Evolutionary conservation across 2,888 invertebrate species (phyloP).

Genomic region (Synergus umbraculus): DNA sequence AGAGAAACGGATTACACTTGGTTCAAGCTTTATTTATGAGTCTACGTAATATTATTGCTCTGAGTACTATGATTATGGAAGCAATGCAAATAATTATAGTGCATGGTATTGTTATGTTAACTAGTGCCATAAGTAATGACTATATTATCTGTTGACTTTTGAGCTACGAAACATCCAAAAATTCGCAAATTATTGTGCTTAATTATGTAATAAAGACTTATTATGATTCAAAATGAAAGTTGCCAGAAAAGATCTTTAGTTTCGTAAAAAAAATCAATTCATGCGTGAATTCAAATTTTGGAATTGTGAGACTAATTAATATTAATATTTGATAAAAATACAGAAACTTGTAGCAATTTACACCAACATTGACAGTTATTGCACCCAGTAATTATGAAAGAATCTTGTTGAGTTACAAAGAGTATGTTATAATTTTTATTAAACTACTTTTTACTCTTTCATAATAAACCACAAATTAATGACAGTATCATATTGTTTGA

Average conservation of each 20-base stretch:
- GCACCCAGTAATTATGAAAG: background rate
- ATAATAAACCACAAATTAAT: background rate
- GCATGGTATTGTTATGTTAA: slow-evolving; percentile 8
- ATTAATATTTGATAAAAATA: background rate
- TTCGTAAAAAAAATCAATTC: no score
- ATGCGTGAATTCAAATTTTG: no score
- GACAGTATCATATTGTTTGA: background rate
- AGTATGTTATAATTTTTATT: background rate
- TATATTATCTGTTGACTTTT: background rate
- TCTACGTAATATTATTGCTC: slow-evolving; percentile 17
- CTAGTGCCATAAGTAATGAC: background rate
- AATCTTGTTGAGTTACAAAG: background rate
- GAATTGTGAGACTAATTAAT: no score
- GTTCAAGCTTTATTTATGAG: slow-evolving; percentile 19
- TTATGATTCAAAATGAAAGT: no score
- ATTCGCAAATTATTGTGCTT: background rate
- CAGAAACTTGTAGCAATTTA: background rate
- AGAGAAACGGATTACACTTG: slow-evolving; percentile 29
- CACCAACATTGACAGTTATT: background rate
- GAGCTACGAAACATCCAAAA: background rate
- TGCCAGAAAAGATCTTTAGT: no score
- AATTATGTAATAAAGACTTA: no score
- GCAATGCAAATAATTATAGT: background rate
- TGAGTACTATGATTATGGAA: slow-evolving; percentile 24
- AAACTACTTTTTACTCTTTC: background rate